Evolutionary conservation across 2,113 vertebrate species (phyloP).

Genomic region (Phylloscopus trochilus): DNA sequence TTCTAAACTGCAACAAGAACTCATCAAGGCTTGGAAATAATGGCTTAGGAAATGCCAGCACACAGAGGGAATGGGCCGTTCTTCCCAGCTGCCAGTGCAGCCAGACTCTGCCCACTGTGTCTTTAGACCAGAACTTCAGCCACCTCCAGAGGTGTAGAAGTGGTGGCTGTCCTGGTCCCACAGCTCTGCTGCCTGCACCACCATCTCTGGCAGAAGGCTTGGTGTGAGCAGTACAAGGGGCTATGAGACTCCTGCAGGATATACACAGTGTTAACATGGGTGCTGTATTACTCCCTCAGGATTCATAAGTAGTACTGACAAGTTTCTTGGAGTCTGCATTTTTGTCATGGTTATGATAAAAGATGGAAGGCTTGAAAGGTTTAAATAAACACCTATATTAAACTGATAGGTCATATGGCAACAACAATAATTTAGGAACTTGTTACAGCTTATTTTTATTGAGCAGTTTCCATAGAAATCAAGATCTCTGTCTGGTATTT

Average conservation of each 20-base stretch:
- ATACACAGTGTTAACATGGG: not conserved
- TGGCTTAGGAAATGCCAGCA: not conserved
- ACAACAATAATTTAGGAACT: not conserved
- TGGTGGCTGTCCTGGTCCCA: not conserved
- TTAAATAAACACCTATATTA: conserved; percentile 48
- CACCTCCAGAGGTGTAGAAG: too few relatives aligned
- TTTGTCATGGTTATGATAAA: not conserved
- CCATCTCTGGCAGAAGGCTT: not conserved
- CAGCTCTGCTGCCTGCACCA: rapidly evolving
- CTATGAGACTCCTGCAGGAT: conserved; percentile 4
- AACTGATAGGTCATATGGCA: not conserved
- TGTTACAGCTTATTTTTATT: conserved; percentile 34
- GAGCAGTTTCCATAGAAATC: conserved; percentile 20
- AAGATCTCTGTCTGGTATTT: not conserved
- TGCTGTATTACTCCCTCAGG: conserved; percentile 12
- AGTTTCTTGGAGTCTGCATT: conserved; percentile 14
- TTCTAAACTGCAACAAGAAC: not conserved
- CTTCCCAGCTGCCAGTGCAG: rapidly evolving
- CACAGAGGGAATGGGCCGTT: rapidly evolving
- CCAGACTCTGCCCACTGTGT: rapidly evolving
- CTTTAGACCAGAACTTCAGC: not conserved
- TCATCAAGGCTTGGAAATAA: not conserved
- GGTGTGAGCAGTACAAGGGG: rapidly evolving
- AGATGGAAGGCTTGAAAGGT: conserved; percentile 4
- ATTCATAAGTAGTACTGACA: conserved; percentile 29